Percentiles rank a stretch among this genome's conserved stretches.
Conservation (phyloP, 2,113 vertebrate species). For the Odobenus rosmarus region DNA sequence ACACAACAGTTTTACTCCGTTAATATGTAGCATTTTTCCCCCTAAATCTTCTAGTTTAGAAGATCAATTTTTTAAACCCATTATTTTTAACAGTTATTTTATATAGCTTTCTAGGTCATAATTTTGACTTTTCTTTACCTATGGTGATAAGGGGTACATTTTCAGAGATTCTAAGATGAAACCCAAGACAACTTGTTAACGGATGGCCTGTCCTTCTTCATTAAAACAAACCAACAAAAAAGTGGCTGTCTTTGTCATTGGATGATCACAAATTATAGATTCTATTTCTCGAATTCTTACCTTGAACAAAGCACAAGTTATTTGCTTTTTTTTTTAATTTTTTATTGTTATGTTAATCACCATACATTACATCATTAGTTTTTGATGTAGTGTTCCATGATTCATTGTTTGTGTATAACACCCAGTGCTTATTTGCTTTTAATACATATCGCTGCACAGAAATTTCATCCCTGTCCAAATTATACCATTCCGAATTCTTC, state of each 20-base stretch:
- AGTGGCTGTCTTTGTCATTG: background rate
- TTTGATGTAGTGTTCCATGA: too few relatives aligned
- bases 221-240: conserved; percentile 51
- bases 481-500: conserved; percentile 85
- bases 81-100: conserved; percentile 50
- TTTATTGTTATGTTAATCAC: too few relatives aligned
- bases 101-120: conserved; percentile 54
- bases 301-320: conserved; percentile 77
- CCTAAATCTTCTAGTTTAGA: conserved; percentile 46
- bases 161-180: conserved; percentile 65
- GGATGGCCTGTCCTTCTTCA: conserved; percentile 57
- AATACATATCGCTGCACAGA: conserved; percentile 83
- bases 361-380: too few relatives aligned
- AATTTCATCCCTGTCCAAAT: conserved; percentile 85
- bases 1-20: background rate
- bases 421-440: conserved; percentile 80
- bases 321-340: conserved; percentile 78
- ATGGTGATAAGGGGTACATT: conserved; percentile 50
- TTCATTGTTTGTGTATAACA: too few relatives aligned
- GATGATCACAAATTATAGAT: conserved; percentile 82
- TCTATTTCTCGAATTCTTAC: conserved; percentile 78
- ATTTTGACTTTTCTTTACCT: conserved; percentile 63
- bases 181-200: conserved; percentile 58
- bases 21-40: conserved; percentile 29
- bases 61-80: conserved; percentile 72